phyloP scores from a whole-genome alignment of 2,888 invertebrate genomes.

The Sinopyrophorus schimmeli region DNA sequence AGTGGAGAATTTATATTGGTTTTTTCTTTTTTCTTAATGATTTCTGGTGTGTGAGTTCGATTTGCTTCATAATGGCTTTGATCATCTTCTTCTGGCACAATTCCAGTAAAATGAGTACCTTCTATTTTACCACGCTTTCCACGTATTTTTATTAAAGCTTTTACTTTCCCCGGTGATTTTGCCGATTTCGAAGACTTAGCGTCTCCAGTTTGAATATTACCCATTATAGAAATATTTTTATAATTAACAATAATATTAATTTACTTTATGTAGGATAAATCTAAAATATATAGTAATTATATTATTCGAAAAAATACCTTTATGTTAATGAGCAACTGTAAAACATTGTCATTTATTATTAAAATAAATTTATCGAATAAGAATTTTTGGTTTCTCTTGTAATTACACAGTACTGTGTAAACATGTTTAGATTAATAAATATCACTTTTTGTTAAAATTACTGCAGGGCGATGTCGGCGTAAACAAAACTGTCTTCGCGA shows the following conservation, averaged over 20 bases:
- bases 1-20: constrained; percentile 15
- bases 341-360: too few relatives aligned
- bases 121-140: constrained; percentile 51
- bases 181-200: constrained; percentile 59
- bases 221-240: constrained; percentile 52
- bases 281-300: too few relatives aligned
- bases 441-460: constrained; percentile 16
- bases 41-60: constrained; percentile 25
- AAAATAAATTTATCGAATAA: too few relatives aligned
- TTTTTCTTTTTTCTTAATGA: constrained; percentile 20
- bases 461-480: constrained; percentile 22
- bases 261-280: too few relatives aligned
- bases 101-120: constrained; percentile 45
- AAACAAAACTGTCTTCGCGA: constrained; percentile 20
- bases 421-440: too few relatives aligned
- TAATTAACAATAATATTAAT: constrained; percentile 1
- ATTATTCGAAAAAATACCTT: too few relatives aligned
- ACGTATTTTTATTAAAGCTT: constrained; percentile 60
- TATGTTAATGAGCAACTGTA: too few relatives aligned
- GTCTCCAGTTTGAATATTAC: constrained; percentile 59
- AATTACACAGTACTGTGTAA: too few relatives aligned
- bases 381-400: too few relatives aligned
- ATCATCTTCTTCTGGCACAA: constrained; percentile 41
- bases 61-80: constrained; percentile 25
- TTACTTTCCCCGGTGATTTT: constrained; percentile 62